phyloP scores from a whole-genome alignment of 2,797 vertebrate genomes.

The Pelodytes ibericus region DNA sequence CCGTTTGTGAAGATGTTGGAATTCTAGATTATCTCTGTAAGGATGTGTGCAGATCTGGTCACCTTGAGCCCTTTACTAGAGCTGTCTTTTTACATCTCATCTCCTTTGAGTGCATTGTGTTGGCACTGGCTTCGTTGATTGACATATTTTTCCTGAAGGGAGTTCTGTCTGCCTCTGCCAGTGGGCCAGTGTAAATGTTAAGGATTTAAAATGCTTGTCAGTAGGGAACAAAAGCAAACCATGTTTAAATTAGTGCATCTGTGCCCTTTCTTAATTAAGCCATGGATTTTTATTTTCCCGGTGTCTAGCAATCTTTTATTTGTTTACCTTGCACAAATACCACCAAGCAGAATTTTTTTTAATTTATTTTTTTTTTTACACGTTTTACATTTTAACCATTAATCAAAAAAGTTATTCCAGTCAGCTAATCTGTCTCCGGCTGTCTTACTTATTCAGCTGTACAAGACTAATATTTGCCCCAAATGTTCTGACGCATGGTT shows the following conservation, averaged over 20 bases:
- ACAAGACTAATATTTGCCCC: too few relatives aligned
- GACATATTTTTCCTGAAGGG: constrained; percentile 26
- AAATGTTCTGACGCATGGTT: too few relatives aligned
- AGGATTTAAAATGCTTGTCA: constrained; percentile 3
- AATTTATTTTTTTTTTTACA: too few relatives aligned
- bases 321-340: too few relatives aligned
- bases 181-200: constrained; percentile 9
- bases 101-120: background rate
- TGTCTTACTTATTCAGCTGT: too few relatives aligned
- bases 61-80: background rate
- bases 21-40: too few relatives aligned
- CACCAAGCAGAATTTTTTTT: background rate
- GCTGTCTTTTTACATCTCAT: constrained; percentile 23
- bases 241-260: background rate
- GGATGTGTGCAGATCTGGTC: constrained; percentile 11
- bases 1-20: too few relatives aligned
- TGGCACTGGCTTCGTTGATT: constrained; percentile 15
- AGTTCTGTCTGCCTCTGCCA: background rate
- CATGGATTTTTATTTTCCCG: too few relatives aligned
- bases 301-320: too few relatives aligned
- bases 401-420: too few relatives aligned
- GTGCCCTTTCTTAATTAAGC: background rate
- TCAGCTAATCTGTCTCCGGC: too few relatives aligned
- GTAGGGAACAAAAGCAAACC: background rate
- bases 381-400: too few relatives aligned